A percentile compares a stretch with the other conserved stretches of the same genome.
These are phyloP conservation scores for Sminthurinus signatus DNA, from an alignment of 1,140 invertebrate species.

Conservation along the genomic window DNA sequence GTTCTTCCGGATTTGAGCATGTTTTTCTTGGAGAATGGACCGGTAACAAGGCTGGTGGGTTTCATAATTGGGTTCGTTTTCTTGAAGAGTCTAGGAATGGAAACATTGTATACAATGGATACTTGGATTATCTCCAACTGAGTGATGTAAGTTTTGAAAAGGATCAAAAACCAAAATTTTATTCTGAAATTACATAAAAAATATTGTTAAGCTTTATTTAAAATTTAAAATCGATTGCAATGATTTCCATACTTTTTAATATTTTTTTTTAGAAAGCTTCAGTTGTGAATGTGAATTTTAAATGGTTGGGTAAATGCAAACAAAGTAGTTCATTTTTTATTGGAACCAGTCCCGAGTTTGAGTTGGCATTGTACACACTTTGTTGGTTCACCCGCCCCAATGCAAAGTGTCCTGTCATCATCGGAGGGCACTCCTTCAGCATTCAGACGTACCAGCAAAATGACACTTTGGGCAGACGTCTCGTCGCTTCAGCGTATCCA, in stretches of 20 bases:
- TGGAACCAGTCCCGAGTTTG: conserved; percentile 86
- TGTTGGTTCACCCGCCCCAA: conserved; percentile 69
- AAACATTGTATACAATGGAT: too few species aligned
- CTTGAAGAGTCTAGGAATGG: too few species aligned
- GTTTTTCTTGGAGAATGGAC: conserved; percentile 77
- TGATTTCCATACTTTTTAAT: neutral
- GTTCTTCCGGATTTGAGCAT: conserved; percentile 79
- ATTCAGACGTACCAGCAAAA: conserved; percentile 26
- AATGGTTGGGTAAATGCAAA: conserved; percentile 65
- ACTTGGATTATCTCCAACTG: conserved; percentile 42
- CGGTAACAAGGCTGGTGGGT: conserved; percentile 62
- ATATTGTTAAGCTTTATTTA: neutral
- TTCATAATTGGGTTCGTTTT: conserved; percentile 75
- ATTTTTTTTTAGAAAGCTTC: conserved; percentile 61
- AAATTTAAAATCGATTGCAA: neutral
- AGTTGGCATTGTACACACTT: conserved; percentile 81
- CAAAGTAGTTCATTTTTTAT: conserved; percentile 73
- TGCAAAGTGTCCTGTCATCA: conserved; percentile 61
- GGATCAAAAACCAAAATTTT: conserved; percentile 48
- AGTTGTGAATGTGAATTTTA: conserved; percentile 66
- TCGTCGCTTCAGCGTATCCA: conserved; percentile 26
- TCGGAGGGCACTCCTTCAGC: conserved; percentile 53
- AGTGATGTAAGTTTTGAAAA: conserved; percentile 63
- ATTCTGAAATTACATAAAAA: neutral
- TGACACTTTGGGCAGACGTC: conserved; percentile 23